A percentile compares a stretch with the other conserved stretches of the same genome.
These are phyloP conservation scores for Ryuthela nishihirai DNA, from an alignment of 2,888 invertebrate species.

Conservation along the genomic window DNA sequence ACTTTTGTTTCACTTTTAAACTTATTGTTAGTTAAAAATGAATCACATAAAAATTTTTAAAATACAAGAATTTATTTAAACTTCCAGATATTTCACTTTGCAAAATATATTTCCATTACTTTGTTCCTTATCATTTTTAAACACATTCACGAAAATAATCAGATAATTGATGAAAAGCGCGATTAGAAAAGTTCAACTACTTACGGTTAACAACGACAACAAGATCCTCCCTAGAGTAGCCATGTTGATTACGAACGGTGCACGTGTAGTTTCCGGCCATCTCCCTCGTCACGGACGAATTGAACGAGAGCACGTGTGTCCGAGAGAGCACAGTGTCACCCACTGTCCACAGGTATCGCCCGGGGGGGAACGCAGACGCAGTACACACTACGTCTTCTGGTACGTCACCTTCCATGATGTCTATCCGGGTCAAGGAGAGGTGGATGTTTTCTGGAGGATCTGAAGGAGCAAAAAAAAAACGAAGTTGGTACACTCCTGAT, in stretches of 20 bases:
- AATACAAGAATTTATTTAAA: too few species aligned
- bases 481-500: too few species aligned
- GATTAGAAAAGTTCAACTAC: constrained; percentile 51
- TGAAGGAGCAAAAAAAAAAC: too few species aligned
- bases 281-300: constrained; percentile 63
- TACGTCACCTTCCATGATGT: constrained; percentile 48
- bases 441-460: constrained; percentile 80
- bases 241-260: constrained; percentile 64
- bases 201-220: constrained; percentile 79
- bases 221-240: constrained; percentile 64
- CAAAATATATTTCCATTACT: too few species aligned
- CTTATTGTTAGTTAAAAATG: too few species aligned
- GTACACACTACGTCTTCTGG: constrained; percentile 41
- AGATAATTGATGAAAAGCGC: too few species aligned
- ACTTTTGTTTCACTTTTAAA: too few species aligned
- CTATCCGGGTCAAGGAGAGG: constrained; percentile 57
- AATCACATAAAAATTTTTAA: too few species aligned
- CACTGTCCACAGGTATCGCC: constrained; percentile 69
- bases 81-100: too few species aligned
- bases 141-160: too few species aligned
- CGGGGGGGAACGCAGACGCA: constrained; percentile 53
- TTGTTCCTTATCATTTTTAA: too few species aligned
- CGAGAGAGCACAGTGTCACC: constrained; percentile 56
- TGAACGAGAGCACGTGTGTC: constrained; percentile 59
- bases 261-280: constrained; percentile 76